Evolutionary conservation across 2,888 invertebrate species (phyloP).

Genomic region (Pollenia griseotomentosa): DNA sequence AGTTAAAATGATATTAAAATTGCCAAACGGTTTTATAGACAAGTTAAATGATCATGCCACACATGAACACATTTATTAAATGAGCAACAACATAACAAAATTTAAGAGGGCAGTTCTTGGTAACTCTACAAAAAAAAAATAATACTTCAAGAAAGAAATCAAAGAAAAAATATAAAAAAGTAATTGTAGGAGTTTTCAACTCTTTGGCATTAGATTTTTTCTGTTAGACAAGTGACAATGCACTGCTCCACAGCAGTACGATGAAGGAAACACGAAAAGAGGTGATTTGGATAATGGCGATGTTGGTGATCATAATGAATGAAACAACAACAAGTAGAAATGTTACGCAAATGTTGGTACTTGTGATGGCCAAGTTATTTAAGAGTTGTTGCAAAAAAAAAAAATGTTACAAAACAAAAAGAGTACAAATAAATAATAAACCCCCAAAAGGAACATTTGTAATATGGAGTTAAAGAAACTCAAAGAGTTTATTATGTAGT

Average conservation of each 20-base stretch:
- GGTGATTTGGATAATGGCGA: conserved; percentile 34
- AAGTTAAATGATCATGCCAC: conserved; percentile 68
- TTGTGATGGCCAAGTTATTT: conserved; percentile 55
- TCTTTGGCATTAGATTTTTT: conserved; percentile 63
- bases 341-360: conserved; percentile 8
- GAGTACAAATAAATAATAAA: conserved; percentile 50
- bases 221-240: conserved; percentile 61
- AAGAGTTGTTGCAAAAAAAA: conserved; percentile 5
- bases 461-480: conserved; percentile 30
- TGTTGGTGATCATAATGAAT: conserved; percentile 58
- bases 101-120: conserved; percentile 34
- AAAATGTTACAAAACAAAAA: conserved; percentile 4
- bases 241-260: conserved; percentile 13
- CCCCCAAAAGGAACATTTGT: conserved; percentile 71
- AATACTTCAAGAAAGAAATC: background rate
- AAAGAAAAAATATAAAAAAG: conserved; percentile 34
- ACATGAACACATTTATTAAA: conserved; percentile 59
- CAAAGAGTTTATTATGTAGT: conserved; percentile 53
- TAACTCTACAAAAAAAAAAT: background rate
- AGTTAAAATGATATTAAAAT: conserved; percentile 66
- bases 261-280: conserved; percentile 20
- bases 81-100: conserved; percentile 26
- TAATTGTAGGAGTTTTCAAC: conserved; percentile 68
- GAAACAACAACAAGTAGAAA: conserved; percentile 10
- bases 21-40: conserved; percentile 64